These are phyloP conservation scores for Arnoldichthys spilopterus DNA, from an alignment of 2,797 vertebrate species.

Conservation along the genomic window DNA sequence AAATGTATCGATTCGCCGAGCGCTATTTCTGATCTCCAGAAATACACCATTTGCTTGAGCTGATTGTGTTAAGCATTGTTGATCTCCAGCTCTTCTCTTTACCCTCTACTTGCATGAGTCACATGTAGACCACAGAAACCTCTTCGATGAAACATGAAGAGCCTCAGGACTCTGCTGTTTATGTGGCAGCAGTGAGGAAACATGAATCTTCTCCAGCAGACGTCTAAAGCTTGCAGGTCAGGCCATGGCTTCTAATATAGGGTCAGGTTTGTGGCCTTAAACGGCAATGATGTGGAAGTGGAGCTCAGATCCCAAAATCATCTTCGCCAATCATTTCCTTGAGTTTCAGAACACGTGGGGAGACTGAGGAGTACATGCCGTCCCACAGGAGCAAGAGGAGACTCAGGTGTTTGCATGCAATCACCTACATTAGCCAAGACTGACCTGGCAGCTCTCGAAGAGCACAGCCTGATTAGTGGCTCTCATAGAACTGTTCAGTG, in stretches of 20 bases:
- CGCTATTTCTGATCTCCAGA: neutral
- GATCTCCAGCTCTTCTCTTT: neutral
- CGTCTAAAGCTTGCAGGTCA: neutral
- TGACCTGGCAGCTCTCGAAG: constrained; percentile 6
- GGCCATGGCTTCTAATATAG: neutral
- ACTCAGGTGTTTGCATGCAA: constrained; percentile 23
- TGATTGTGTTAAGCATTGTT: neutral
- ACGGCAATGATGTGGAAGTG: constrained; percentile 38
- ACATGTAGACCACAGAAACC: constrained; percentile 1
- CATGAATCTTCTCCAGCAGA: neutral
- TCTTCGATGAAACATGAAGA: neutral
- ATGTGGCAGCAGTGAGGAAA: neutral
- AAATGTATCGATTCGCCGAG: constrained; percentile 1
- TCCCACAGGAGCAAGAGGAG: constrained; percentile 5
- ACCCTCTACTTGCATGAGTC: constrained; percentile 4
- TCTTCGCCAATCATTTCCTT: neutral
- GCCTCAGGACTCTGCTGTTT: neutral
- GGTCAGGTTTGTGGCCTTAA: constrained; percentile 23
- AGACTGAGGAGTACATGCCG: neutral
- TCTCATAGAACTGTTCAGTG: neutral
- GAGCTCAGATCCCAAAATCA: constrained; percentile 2
- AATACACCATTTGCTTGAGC: neutral
- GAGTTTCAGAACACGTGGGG: neutral
- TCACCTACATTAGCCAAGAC: constrained; percentile 3
- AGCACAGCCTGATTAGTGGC: constrained; percentile 1